phyloP scores from a whole-genome alignment of 2,797 vertebrate species.

The Arctocebus calabarensis region DNA sequence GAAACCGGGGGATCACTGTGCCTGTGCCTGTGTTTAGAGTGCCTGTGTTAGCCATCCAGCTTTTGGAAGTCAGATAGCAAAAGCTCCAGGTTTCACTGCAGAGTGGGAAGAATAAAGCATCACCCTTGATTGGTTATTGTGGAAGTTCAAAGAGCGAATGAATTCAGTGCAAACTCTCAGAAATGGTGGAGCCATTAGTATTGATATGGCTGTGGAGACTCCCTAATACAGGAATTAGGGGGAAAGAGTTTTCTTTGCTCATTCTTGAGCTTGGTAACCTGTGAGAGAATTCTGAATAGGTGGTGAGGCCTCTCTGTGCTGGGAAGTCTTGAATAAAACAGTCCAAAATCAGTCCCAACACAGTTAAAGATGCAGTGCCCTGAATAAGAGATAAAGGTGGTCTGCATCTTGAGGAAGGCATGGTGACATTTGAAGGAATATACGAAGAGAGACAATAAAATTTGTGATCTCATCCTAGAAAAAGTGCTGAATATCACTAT shows the following conservation, averaged over 20 bases:
- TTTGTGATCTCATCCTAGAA: no score
- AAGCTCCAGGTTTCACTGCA: neutral
- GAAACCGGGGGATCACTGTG: neutral
- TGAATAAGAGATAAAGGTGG: neutral
- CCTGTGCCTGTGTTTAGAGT: neutral
- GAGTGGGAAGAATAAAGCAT: neutral
- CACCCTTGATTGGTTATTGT: neutral
- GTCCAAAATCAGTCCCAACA: neutral
- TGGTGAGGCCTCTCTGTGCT: neutral
- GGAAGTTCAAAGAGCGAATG: neutral
- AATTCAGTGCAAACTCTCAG: neutral
- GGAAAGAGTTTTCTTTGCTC: neutral
- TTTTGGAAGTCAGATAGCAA: neutral
- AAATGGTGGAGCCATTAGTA: neutral
- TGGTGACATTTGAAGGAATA: neutral
- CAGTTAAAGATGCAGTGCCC: neutral
- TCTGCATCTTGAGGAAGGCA: neutral
- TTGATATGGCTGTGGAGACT: neutral
- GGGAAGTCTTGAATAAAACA: neutral
- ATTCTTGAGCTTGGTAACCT: neutral
- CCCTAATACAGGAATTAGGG: neutral
- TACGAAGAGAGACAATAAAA: no score
- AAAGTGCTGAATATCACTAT: no score
- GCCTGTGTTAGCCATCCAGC: neutral
- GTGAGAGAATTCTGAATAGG: neutral